Base-by-base conservation (phyloP, 2,888 invertebrate species). In the Amphipyra berbera region DNA sequence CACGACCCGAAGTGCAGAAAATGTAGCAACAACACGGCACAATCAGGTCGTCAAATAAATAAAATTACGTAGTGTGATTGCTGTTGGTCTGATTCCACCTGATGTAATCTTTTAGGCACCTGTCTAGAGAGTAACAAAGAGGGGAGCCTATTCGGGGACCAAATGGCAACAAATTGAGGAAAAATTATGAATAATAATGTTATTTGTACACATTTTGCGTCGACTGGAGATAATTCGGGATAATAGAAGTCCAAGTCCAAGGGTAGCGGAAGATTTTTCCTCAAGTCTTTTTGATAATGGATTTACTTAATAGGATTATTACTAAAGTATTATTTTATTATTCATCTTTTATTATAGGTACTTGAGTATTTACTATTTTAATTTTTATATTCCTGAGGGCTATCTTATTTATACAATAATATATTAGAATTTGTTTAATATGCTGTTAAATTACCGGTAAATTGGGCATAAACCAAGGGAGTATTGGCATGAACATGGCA, bases 171-270 rank as follows among this genome's bases (percentile, higher is more conserved):
- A 52, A 15, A 55, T 37, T 8, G 21, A 55, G 48, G 15, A 56
- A 42, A 53, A 10, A 27, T 37, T 53, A 30, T 53, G n/a, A 65
- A 60, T 56, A 41, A 48, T 40, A 45, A 15, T 9, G 38, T 53
- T 69, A 59, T 56, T 59, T 48, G 60, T 41, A 64, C 13, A 46
- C 38, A 12, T 65, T 60, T 60, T 40, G 14, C 21, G 12, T 35
- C 9, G 35, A 40, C 27, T 12, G 52, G 15, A 44, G 2, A 57
- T 38, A 46, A 42, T 56, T 42, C n/a, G 10, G 38, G 30, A 65
- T 65, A 42, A 60, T 49, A 42, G 45, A 37, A 13, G 42, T 37
- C 6, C n/a, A 48, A 27, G n/a, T 41, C 15, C 14, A 49, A 48
- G 21, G n/a, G 10, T 6, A 14, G 14, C 37, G 4, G 8, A 0